Base-by-base conservation (phyloP, 2,113 vertebrate genomes). In the Cryptomyrus ogoouensis region DNA sequence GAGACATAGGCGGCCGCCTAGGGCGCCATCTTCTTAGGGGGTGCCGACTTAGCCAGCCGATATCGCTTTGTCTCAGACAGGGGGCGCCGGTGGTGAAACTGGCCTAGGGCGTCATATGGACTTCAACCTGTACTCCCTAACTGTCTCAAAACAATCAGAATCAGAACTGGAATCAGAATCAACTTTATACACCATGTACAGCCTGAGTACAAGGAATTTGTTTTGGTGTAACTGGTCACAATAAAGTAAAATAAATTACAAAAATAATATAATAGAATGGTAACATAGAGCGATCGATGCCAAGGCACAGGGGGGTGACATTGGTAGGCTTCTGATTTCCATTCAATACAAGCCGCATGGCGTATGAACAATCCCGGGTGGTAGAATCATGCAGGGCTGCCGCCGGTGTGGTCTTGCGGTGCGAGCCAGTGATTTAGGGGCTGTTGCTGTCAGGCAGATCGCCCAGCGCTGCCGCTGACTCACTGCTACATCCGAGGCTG, bases 361-460 rank as follows among this genome's bases (percentile, higher is more conserved):
- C 93, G 93, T 92, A 93, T 92, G 92, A 92, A 94, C 92, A 92
- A 93, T 94, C 92, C 89, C 83, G 94, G 94, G 94, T 94, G 27
- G 85, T n/a, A 47, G 19, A 24, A 8, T 3, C 3, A 21, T 8
- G 42, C 1, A 3, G 44, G 9, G 4, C 92, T 91, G 91, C 91
- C 94, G 91, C 92, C 93, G 91, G 95, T 95, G 94, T 95, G 95
- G 95, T 95, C 94, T 91, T 88, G 91, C 94, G 93, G 94, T 92
- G 95, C 92, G 92, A 93, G 93, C 90, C 93, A 90, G 90, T 95
- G 95, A 96, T 96, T 96, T 95, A 95, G 92, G 91, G 94, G 94
- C 95, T 95, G 95, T 95, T 95, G 94, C 94, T 95, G 91, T 94
- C 88, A 94, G 94, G 95, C 94, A 94, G 92, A 84, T 91, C 88